Conservation (phyloP, 2,888 invertebrate species). For the Herminia tarsipennalis region DNA sequence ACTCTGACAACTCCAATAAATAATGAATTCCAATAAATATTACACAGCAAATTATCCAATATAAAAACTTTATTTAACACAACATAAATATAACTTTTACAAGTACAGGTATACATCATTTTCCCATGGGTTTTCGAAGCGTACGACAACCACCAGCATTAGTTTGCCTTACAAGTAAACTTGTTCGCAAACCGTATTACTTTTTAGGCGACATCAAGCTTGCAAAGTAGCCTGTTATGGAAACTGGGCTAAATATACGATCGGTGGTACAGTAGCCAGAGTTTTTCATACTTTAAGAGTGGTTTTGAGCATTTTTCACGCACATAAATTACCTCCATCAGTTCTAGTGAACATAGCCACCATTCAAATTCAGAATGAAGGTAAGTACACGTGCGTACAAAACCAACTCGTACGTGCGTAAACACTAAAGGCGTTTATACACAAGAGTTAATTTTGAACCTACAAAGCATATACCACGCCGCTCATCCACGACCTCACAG, state of each 20-base stretch:
- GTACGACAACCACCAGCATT: constrained; percentile 3
- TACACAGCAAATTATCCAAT: constrained; percentile 1
- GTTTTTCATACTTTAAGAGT: too few species aligned
- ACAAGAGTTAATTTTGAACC: constrained; percentile 16
- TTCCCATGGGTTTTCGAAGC: constrained; percentile 6
- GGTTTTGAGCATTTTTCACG: constrained; percentile 15
- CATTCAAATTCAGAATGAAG: too few species aligned
- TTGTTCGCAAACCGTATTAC: constrained; percentile 15
- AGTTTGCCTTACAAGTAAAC: constrained; percentile 18
- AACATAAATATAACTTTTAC: constrained; percentile 5
- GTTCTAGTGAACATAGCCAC: too few species aligned
- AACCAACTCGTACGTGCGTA: too few species aligned
- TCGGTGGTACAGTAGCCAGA: background rate
- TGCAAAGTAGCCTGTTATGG: constrained; percentile 7
- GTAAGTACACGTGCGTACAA: too few species aligned
- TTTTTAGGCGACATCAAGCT: constrained; percentile 18
- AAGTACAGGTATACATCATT: background rate
- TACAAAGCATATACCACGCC: constrained; percentile 9
- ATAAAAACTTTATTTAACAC: background rate
- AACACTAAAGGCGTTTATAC: constrained; percentile 4
- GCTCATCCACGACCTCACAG: constrained; percentile 44
- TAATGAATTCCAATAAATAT: constrained; percentile 25
- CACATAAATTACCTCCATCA: too few species aligned
- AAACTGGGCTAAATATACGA: constrained; percentile 4
- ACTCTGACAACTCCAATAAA: constrained; percentile 44